phyloP scores from a whole-genome alignment of 2,888 invertebrate species.

The Ceraclea dissimilis region DNA sequence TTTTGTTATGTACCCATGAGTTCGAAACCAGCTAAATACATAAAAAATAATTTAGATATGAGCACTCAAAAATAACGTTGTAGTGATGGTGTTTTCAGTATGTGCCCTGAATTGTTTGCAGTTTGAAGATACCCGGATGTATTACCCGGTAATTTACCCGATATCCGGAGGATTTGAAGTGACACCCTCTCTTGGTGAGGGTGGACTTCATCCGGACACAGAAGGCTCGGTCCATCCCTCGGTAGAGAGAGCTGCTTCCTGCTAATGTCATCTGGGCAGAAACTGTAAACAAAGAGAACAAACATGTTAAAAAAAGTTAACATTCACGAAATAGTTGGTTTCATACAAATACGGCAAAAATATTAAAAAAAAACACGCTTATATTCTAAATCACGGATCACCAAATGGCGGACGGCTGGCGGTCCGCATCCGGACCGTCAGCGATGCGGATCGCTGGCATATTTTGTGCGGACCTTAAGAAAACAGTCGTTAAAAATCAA shows the following conservation, averaged over 20 bases:
- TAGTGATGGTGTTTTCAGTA: too few species aligned
- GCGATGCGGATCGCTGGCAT: too few species aligned
- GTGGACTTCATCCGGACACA: slow-evolving; percentile 98
- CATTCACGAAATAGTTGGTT: not conserved
- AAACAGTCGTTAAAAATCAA: too few species aligned
- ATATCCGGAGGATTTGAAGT: slow-evolving; percentile 93
- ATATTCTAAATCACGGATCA: too few species aligned
- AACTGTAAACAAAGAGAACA: slow-evolving; percentile 50
- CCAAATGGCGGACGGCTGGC: too few species aligned
- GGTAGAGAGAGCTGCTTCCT: slow-evolving; percentile 61
- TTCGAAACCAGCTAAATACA: too few species aligned
- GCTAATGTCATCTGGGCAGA: slow-evolving; percentile 76
- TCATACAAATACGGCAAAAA: not conserved
- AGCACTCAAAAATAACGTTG: too few species aligned
- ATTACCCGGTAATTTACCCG: slow-evolving; percentile 50
- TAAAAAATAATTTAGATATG: too few species aligned
- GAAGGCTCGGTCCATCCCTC: slow-evolving; percentile 85
- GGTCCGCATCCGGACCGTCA: too few species aligned
- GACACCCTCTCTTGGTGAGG: slow-evolving; percentile 92
- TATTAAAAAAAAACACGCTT: not conserved
- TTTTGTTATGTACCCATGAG: too few species aligned
- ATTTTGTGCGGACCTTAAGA: too few species aligned
- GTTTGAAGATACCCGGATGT: slow-evolving; percentile 13
- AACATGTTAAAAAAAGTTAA: slow-evolving; percentile 12
- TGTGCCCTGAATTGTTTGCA: too few species aligned